Conservation (phyloP, 1,140 invertebrate genomes). For the Pentalonia nigronervosa region DNA sequence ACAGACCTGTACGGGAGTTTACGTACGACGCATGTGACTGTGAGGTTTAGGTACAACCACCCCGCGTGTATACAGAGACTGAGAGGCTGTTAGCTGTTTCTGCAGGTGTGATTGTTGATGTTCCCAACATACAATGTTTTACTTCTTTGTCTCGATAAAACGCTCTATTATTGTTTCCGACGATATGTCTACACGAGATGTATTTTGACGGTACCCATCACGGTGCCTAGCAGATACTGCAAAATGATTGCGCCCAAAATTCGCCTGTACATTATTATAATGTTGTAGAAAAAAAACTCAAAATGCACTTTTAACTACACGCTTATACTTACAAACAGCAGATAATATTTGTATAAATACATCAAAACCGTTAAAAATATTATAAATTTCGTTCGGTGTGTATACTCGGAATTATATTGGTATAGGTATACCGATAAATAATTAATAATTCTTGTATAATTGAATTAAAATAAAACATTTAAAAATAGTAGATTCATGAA, state of each 20-base stretch:
- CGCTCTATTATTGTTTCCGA: not conserved
- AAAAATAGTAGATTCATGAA: not conserved
- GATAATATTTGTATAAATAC: not conserved
- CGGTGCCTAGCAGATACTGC: not conserved
- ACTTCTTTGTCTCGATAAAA: not conserved
- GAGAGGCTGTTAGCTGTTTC: not conserved
- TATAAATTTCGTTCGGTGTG: not conserved
- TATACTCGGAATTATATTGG: too few species aligned
- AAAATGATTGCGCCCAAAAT: not conserved
- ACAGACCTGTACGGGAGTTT: not conserved
- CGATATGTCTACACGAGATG: not conserved
- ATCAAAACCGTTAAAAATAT: not conserved
- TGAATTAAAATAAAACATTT: not conserved
- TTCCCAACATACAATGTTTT: not conserved
- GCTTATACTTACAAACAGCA: not conserved
- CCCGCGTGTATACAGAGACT: not conserved
- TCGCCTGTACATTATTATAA: not conserved
- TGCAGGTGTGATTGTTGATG: not conserved
- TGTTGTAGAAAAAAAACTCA: not conserved
- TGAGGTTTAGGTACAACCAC: not conserved
- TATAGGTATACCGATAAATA: too few species aligned
- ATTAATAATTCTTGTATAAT: too few species aligned
- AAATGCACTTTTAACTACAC: not conserved
- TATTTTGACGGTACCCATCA: not conserved
- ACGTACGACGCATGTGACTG: not conserved